Evolutionary conservation across 1,140 invertebrate species (phyloP).

Genomic region (Lerema accius): DNA sequence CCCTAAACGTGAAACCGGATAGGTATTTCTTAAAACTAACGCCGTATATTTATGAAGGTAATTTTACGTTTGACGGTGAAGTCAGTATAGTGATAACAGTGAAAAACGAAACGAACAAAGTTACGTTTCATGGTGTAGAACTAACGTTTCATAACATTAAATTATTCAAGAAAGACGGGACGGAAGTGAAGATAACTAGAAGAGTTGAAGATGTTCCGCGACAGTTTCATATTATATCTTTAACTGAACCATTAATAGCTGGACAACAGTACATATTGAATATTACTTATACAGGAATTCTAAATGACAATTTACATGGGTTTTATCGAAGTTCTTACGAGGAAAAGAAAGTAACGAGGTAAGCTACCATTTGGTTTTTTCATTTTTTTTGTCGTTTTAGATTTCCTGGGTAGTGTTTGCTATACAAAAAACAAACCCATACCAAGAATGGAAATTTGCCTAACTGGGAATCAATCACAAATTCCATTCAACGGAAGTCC

Average conservation of each 20-base stretch:
- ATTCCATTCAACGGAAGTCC: too few relatives aligned
- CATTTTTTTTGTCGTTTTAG: too few relatives aligned
- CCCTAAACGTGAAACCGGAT: conserved; percentile 85
- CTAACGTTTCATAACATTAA: conserved; percentile 84
- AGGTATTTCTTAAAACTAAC: conserved; percentile 87
- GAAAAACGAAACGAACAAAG: conserved; percentile 85
- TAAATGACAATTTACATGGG: conserved; percentile 91
- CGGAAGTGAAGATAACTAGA: conserved; percentile 56
- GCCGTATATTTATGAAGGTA: conserved; percentile 88
- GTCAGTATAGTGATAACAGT: conserved; percentile 87
- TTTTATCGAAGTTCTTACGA: conserved; percentile 95
- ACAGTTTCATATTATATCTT: conserved; percentile 89
- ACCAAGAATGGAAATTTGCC: too few relatives aligned
- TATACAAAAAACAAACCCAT: too few relatives aligned
- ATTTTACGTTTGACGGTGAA: conserved; percentile 90
- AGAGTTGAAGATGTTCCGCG: conserved; percentile 85
- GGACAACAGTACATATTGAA: conserved; percentile 86
- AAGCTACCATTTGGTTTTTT: too few relatives aligned
- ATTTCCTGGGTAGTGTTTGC: too few relatives aligned
- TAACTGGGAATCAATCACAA: too few relatives aligned
- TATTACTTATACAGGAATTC: conserved; percentile 87
- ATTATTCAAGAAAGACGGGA: conserved; percentile 68
- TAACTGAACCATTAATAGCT: conserved; percentile 83
- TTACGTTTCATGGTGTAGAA: conserved; percentile 90
- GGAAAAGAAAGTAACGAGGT: conserved; percentile 87